Base-by-base conservation (phyloP, 2,888 invertebrate genomes). In the Diarsia mendica region DNA sequence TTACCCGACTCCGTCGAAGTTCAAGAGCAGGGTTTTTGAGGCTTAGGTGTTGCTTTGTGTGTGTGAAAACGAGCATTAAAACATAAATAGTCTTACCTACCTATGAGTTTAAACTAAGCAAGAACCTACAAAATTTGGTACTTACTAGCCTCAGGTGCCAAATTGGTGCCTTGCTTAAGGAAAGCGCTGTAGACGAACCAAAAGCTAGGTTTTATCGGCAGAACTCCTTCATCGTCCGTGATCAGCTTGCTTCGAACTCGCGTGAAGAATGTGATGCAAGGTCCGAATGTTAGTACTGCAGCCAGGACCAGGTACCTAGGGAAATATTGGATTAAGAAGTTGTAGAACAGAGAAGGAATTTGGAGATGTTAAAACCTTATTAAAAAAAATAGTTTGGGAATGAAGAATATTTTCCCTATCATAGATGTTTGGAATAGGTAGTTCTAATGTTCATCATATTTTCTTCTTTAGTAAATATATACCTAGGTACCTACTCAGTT, bases 101-200 rank as follows among this genome's bases (percentile, higher is more conserved):
- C 39, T 3, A 5, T 39, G 39, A 39, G 39, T 48, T 13, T 13
- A 13, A 48, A 48, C 15, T 48, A 48, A 48, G 46, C 0, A 13
- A 13, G 48, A 39, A 39, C 39, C 3, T 48, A 48, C 0, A 33
- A 11, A 0, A 2, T 46, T 13, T 49, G 18, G 23, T 75, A 94
- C 95, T 96, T 93, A 98, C 98, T 98, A 89, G 98, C 98, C 78
- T 97, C 97, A 0, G 99, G 98, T n/a, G 97, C 97, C 64, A 98
- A 94, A 18, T 97, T 98, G 39, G 98, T 98, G 68, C 99, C 98
- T 94, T 99, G 99, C 89, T 98, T 99, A 95, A 99, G 97, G 53
- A 99, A 96, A 1, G 98, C 98, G 23, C 98, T 98, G 90, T 98
- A 99, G 5, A 98, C 98, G 90, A 98, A 99, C 98, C 98, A 99